Base-by-base conservation (phyloP, 2,797 vertebrate species). In the Zalophus californianus region DNA sequence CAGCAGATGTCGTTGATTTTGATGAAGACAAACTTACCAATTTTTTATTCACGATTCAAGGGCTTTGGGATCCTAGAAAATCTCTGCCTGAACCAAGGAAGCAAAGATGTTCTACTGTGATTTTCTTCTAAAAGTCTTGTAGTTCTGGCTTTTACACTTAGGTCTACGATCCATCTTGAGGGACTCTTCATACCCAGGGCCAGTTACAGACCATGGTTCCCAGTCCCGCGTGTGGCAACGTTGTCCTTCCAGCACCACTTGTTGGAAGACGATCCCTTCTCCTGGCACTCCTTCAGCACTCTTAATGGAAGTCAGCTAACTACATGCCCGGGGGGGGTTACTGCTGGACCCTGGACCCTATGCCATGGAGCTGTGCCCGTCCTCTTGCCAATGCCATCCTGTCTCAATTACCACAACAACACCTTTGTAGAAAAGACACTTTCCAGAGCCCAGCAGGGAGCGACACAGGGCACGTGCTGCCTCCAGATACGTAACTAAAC, bases 301-400 rank as follows among this genome's bases (percentile, higher is more conserved):
- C 13, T 20, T 0, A 23, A 3, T 1, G 4, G 72, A 41, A 25
- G 12, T 9, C 27, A 18, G 44, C 3, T 15, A 15, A 50, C 14
- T 13, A 2, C 15, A 0, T 4, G 20, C 5, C 18, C 0, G 0
- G 0, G 15, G 15, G 15, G 1, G 7, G 52, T n/a, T 52, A 4
- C 1, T 32, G 32, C 32, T 29, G 29, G 32, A 48, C 64, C 35
- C 68, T 2, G 11, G 1, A 29, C 4, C 66, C 32, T 29, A 13
- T 10, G 54, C 29, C 23, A 5, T 10, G 21, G 32, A 48, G 15
- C 83, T 35, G 14, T 3, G 14, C 14, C 82, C 18, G 3, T 1
- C 64, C 35, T 50, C 7, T n/a, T 48, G 75, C 44, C 29, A 9
- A 9, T 0, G 12, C 38, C 32, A 16, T 1, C 1, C 21, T 1